Base-by-base conservation (phyloP, 2,888 invertebrate species). In the Celastrina argiolus region DNA sequence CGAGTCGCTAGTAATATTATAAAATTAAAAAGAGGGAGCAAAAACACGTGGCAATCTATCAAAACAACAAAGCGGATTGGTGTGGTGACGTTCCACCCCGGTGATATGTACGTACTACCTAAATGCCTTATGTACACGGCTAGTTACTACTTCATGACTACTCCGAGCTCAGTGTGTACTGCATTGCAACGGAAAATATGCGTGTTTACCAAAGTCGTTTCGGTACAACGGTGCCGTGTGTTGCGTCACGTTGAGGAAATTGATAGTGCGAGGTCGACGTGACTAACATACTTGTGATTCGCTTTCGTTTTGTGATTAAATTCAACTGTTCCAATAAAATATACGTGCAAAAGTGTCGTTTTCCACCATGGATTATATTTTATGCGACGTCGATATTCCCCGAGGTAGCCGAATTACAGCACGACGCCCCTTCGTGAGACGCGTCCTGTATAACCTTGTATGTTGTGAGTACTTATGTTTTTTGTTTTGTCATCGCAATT, bases 181-280 rank as follows among this genome's bases (percentile, higher is more conserved):
- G 90, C 89, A 91, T 87, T 91, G 91, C 91, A 91, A 91, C 89
- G 90, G 91, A 91, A 91, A 91, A 91, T 91, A 91, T 91, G 91
- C 91, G 91, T 90, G 90, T 91, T 91, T 90, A 90, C 89, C 89
- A 90, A 90, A 90, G 90, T 87, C 88, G 90, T 89, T 91, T 91
- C 89, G 89, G 91, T 88, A 84, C 87, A 90, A 89, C 90, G 88
- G 89, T 88, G 90, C 84, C 89, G 90, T 85, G 88, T 82, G 85
- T 90, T 90, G 91, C 90, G 90, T 91, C 91, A 91, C 88, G 87
- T 87, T 85, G 82, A 90, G 91, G 90, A 91, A 91, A 91, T 89
- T 91, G 91, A 90, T 90, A 89, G 85, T 87, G 87, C 79, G 89
- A 90, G 90, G 89, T 88, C 89, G 88, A 84, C 85, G 87, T 88